phyloP scores from a whole-genome alignment of 1,140 invertebrate genomes.

The Drusus annulatus region DNA sequence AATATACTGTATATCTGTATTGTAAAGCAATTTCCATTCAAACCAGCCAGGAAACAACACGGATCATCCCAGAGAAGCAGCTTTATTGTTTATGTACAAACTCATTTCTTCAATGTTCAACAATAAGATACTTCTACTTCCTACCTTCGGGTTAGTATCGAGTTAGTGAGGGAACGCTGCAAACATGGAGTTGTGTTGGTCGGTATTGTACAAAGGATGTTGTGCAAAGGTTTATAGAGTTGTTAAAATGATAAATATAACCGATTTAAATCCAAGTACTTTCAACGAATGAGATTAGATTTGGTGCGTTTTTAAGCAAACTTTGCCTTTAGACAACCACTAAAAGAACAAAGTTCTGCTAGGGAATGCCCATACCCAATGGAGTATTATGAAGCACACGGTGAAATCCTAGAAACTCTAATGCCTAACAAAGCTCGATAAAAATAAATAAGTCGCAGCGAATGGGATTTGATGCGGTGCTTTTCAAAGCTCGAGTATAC shows the following conservation, averaged over 20 bases:
- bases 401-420: neutral
- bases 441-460: no score
- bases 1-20: neutral
- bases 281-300: conserved; percentile 32
- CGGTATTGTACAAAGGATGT: conserved; percentile 28
- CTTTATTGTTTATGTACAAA: conserved; percentile 13
- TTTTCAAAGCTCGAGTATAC: no score
- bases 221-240: conserved; percentile 28
- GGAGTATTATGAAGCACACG: neutral
- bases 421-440: neutral
- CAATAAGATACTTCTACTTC: conserved; percentile 21
- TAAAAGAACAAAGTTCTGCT: neutral
- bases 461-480: no score
- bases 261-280: neutral
- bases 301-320: neutral
- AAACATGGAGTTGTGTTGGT: conserved; percentile 1
- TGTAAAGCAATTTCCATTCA: conserved; percentile 15
- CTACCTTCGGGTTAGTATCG: conserved; percentile 24
- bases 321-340: neutral
- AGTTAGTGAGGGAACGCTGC: neutral
- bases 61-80: conserved; percentile 1
- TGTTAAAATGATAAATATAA: conserved; percentile 40
- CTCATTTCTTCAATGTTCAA: conserved; percentile 22
- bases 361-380: neutral
- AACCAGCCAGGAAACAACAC: neutral